Base-by-base conservation (phyloP, 2,113 vertebrate species). In the Larimichthys polyactis region DNA sequence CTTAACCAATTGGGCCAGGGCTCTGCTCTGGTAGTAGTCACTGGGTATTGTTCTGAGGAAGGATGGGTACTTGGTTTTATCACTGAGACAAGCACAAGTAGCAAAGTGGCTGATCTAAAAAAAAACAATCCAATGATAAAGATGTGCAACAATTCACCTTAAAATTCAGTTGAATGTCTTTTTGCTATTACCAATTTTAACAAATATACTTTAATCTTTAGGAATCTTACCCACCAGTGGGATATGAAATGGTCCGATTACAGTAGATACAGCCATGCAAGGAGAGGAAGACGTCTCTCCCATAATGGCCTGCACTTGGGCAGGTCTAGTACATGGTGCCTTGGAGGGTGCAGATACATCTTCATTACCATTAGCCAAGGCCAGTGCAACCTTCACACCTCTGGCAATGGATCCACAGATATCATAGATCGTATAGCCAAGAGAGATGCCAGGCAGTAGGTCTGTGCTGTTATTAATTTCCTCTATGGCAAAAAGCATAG, bases 371-470 rank as follows among this genome's bases (percentile, higher is more conserved):
- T 93, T 95, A 4, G 78, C 68, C 51, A 95, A 83, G 5, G 91
- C 84, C 49, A 95, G 87, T 36, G 91, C 90, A 1, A 84, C 89
- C 49, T 64, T 91, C 20, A 94, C 88, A 36, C 87, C 90, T 67
- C 83, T 66, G 43, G 91, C 85, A 48, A 91, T 79, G 20, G 92
- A 93, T 10, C 91, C 84, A 79, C 95, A 95, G 3, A 86, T 77
- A 62, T 95, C 94, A 48, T 95, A 95, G 11, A 95, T 89, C 64
- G 92, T 91, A 58, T 94, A 95, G 10, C 94, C 95, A 40, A 95
- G 20, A 54, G 87, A 81, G 20, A 95, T 68, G 5, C 86, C 92
- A 15, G 94, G 95, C 44, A 95, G 84, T n/a, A 95, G 62, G 36
- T 82, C 71, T 51, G 93, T 86, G 57, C 89, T 94, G 80, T 95